These are phyloP conservation scores for Salminus brasiliensis DNA, from an alignment of 2,113 vertebrate species.

Conservation along the genomic window DNA sequence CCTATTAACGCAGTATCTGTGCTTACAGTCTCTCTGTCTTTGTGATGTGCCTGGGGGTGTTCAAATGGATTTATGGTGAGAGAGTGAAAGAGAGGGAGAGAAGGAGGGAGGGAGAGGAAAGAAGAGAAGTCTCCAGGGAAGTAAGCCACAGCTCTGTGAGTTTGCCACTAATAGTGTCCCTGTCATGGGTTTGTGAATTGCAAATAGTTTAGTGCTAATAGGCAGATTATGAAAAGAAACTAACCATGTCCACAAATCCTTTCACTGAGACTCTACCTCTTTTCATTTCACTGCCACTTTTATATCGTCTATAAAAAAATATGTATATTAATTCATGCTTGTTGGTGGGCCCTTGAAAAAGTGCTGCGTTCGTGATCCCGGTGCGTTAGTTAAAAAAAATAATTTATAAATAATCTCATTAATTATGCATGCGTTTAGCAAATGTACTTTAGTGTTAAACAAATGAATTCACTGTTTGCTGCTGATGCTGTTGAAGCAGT, in stretches of 20 bases:
- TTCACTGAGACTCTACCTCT: conserved; percentile 71
- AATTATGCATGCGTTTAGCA: conserved; percentile 79
- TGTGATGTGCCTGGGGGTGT: conserved; percentile 47
- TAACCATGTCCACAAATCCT: conserved; percentile 81
- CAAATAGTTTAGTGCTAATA: conserved; percentile 81
- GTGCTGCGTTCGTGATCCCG: conserved; percentile 74
- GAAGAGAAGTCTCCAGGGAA: conserved; percentile 67
- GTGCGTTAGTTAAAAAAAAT: conserved; percentile 72
- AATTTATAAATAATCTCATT: conserved; percentile 80
- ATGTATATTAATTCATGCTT: conserved; percentile 67
- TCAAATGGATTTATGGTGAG: conserved; percentile 60
- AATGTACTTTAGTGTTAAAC: conserved; percentile 78
- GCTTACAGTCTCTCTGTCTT: conserved; percentile 53
- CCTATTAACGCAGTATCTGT: conserved; percentile 64
- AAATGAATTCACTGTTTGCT: conserved; percentile 74
- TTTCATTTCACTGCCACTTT: conserved; percentile 51
- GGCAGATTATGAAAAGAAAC: conserved; percentile 81
- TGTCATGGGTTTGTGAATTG: conserved; percentile 77
- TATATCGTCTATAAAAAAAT: conserved; percentile 66
- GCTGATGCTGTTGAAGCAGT: conserved; percentile 60
- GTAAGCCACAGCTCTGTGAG: conserved; percentile 69
- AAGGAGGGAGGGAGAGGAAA: conserved; percentile 39
- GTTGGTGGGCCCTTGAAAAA: conserved; percentile 60
- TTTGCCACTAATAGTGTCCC: conserved; percentile 76
- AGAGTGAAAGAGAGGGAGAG: conserved; percentile 55